Conservation (phyloP, 2,797 vertebrate species). For the Synaphobranchus kaupii region DNA sequence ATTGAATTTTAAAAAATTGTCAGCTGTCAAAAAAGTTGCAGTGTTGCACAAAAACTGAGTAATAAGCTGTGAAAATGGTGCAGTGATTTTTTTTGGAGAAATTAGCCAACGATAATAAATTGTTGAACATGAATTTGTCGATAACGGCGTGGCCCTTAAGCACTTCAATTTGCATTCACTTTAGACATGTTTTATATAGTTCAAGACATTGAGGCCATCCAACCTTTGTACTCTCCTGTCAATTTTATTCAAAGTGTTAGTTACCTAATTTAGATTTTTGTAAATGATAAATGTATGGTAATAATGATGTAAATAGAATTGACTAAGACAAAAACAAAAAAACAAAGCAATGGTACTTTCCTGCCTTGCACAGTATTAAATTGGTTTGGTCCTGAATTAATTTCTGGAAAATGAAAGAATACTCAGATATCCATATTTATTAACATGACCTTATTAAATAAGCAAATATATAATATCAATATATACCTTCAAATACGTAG, state of each 20-base stretch:
- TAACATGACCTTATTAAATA: not conserved
- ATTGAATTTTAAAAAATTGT: not conserved
- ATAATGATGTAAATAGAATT: slow-evolving; percentile 7
- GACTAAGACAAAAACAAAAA: not conserved
- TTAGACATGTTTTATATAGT: not conserved
- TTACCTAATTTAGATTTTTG: slow-evolving; percentile 17
- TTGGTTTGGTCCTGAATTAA: not conserved
- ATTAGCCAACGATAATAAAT: not conserved
- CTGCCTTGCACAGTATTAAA: slow-evolving; percentile 7
- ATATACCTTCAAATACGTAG: not conserved
- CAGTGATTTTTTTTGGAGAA: not conserved
- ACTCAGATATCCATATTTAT: not conserved
- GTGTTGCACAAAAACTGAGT: not conserved
- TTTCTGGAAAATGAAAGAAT: not conserved
- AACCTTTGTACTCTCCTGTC: not conserved
- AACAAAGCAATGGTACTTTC: not conserved
- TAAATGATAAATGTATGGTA: slow-evolving; percentile 1
- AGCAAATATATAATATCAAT: not conserved
- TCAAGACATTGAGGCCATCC: not conserved
- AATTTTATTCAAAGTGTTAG: not conserved
- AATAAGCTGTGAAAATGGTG: not conserved
- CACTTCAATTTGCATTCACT: not conserved
- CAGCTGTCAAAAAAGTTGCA: not conserved
- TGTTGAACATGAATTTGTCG: not conserved
- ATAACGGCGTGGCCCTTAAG: not conserved